These are phyloP conservation scores for Formica exsecta DNA, from an alignment of 1,140 invertebrate species.

Conservation along the genomic window DNA sequence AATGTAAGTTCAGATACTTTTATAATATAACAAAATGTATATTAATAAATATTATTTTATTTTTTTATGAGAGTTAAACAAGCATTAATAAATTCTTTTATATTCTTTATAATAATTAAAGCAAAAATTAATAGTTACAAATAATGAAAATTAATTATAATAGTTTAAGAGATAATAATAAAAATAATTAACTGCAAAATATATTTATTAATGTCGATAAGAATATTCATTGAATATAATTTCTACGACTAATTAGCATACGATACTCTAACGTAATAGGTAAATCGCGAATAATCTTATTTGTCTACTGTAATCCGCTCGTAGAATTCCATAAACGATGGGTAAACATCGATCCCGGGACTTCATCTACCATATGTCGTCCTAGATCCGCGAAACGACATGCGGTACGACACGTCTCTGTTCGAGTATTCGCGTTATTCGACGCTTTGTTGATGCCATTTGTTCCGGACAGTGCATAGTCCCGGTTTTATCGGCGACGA, in stretches of 20 bases:
- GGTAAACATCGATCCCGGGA: conserved; percentile 24
- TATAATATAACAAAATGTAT: neutral
- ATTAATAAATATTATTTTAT: neutral
- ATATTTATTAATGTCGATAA: neutral
- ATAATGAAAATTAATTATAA: neutral
- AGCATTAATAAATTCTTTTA: neutral
- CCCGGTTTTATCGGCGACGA: conserved; percentile 15
- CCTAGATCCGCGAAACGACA: conserved; percentile 43
- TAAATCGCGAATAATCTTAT: conserved; percentile 17
- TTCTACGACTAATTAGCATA: neutral
- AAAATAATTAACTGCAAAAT: conserved; percentile 24
- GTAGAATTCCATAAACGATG: conserved; percentile 32
- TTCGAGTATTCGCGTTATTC: conserved; percentile 26
- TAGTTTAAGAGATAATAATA: neutral
- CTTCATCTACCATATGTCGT: conserved; percentile 33
- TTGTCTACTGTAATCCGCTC: conserved; percentile 16
- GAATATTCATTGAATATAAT: neutral
- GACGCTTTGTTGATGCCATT: conserved; percentile 42
- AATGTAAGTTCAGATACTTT: neutral
- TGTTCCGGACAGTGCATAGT: conserved; percentile 24
- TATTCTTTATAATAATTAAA: conserved; percentile 2
- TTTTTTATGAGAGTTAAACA: neutral
- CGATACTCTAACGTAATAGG: neutral
- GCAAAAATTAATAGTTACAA: neutral
- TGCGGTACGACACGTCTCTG: conserved; percentile 14